These are phyloP conservation scores for Neolamprologus sp. DNA, from an alignment of 2,113 vertebrate genomes.

Conservation along the genomic window DNA sequence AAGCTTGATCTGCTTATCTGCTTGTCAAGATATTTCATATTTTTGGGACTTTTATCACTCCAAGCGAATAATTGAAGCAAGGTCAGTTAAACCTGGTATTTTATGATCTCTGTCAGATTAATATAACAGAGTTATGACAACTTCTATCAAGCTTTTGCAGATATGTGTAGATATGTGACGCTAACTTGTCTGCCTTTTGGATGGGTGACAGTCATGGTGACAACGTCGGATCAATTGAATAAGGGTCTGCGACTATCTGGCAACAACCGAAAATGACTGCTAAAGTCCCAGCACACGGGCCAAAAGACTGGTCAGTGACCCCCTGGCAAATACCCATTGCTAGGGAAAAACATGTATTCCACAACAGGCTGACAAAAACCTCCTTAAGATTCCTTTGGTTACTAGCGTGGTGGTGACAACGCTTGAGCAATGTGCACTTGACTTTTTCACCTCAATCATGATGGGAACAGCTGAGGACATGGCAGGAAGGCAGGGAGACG, in stretches of 20 bases:
- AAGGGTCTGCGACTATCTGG: not conserved
- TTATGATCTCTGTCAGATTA: not conserved
- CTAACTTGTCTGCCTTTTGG: not conserved
- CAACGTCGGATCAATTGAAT: not conserved
- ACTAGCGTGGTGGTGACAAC: not conserved
- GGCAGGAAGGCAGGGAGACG: not conserved
- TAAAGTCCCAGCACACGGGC: not conserved
- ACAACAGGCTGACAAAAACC: not conserved
- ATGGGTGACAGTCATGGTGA: not conserved
- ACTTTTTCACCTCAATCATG: not conserved
- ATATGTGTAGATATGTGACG: not conserved
- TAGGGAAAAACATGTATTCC: not conserved
- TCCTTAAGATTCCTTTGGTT: not conserved
- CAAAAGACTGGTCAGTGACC: not conserved
- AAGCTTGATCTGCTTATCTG: not conserved
- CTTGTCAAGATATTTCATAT: not conserved
- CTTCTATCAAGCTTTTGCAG: not conserved
- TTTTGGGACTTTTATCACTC: not conserved
- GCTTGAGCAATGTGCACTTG: accelerated
- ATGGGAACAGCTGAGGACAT: not conserved
- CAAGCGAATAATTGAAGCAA: not conserved
- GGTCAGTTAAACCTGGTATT: not conserved
- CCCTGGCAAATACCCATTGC: not conserved
- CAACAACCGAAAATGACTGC: not conserved
- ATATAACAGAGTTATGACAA: not conserved